Evolutionary conservation across 2,113 vertebrate species (phyloP).

Genomic region (Mustela nigripes): DNA sequence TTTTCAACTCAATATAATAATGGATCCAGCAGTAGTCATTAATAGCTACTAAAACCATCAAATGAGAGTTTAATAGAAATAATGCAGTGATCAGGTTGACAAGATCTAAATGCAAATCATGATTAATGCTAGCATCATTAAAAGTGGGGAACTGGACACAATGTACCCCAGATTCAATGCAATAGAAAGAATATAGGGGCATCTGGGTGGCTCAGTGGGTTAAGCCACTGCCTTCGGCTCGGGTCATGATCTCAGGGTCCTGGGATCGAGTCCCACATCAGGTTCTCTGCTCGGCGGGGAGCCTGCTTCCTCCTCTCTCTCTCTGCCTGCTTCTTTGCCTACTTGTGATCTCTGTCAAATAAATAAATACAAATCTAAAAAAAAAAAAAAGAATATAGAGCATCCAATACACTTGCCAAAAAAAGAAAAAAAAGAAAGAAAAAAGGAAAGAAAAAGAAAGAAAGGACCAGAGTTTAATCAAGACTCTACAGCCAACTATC

Average conservation of each 20-base stretch:
- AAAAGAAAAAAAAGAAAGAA: neutral
- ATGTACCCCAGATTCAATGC: neutral
- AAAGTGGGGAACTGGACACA: neutral
- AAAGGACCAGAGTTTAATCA: neutral
- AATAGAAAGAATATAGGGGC: neutral
- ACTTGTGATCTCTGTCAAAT: too few relatives aligned
- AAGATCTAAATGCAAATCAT: neutral
- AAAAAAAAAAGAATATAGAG: neutral
- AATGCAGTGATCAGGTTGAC: neutral
- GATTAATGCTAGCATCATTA: neutral
- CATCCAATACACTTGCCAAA: neutral
- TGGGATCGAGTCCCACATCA: too few relatives aligned
- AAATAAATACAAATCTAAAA: too few relatives aligned
- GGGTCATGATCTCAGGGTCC: too few relatives aligned
- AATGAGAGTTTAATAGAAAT: neutral
- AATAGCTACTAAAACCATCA: neutral
- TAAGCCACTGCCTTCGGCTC: too few relatives aligned
- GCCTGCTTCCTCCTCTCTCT: too few relatives aligned
- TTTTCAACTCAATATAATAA: neutral
- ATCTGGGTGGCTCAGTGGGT: too few relatives aligned
- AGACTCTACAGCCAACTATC: neutral
- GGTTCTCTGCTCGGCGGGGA: too few relatives aligned
- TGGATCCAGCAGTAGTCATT: neutral
- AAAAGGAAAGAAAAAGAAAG: neutral
- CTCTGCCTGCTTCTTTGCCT: too few relatives aligned